Percentiles rank a stretch among this genome's conserved stretches.
These are phyloP conservation scores for Serripes groenlandicus DNA, from an alignment of 2,888 invertebrate genomes.

Conservation along the genomic window DNA sequence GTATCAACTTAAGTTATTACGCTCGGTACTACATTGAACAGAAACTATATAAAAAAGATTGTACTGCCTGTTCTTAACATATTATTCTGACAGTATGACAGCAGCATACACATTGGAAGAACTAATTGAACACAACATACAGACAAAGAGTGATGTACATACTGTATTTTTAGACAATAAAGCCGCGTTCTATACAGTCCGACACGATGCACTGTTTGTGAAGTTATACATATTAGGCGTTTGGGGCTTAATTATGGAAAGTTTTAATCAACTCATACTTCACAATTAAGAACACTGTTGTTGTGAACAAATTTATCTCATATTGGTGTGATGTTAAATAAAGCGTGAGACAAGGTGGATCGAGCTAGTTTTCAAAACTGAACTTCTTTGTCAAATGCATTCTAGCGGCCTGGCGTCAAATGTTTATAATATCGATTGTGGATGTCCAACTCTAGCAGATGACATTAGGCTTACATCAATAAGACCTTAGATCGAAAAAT, in stretches of 20 bases:
- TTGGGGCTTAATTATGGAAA: background rate
- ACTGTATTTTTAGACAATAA: background rate
- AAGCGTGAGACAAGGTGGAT: slow-evolving; percentile 6
- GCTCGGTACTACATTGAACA: no score
- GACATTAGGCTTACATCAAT: background rate
- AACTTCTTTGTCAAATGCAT: background rate
- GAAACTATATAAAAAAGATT: no score
- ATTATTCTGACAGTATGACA: no score
- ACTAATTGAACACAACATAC: no score
- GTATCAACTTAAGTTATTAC: no score
- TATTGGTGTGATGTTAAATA: background rate
- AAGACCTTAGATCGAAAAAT: no score
- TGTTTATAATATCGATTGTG: background rate
- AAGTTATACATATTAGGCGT: background rate
- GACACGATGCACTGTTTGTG: background rate
- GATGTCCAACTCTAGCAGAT: background rate
- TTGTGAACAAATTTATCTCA: no score
- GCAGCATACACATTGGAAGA: background rate
- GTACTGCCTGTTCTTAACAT: no score
- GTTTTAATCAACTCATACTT: background rate
- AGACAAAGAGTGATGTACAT: background rate
- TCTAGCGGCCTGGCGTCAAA: background rate
- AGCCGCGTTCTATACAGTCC: background rate
- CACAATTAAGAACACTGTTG: no score
- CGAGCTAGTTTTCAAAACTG: background rate